phyloP scores from a whole-genome alignment of 2,797 vertebrate genomes.

The Eurystomus glaucurus region DNA sequence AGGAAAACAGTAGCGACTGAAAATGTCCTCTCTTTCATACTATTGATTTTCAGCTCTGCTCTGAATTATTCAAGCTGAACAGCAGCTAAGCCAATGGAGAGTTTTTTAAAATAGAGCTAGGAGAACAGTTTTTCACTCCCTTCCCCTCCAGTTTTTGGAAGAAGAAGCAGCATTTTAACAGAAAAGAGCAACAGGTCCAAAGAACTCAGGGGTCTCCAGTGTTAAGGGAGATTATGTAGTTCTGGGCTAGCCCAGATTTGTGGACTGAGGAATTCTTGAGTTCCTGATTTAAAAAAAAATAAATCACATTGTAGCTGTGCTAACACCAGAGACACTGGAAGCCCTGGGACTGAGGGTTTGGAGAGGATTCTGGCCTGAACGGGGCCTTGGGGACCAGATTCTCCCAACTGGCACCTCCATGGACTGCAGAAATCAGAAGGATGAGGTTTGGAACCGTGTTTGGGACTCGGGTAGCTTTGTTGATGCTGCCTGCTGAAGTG shows the following conservation, averaged over 20 bases:
- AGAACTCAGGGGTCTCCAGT: neutral
- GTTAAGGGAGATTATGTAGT: neutral
- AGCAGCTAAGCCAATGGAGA: neutral
- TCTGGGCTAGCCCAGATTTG: neutral
- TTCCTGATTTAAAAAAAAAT: neutral
- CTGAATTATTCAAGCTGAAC: neutral
- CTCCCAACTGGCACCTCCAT: neutral
- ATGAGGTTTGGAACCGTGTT: fast-evolving
- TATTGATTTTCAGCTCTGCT: neutral
- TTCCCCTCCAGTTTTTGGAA: neutral
- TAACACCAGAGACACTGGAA: neutral
- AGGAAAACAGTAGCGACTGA: neutral
- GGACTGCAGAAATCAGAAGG: neutral
- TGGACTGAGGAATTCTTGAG: neutral
- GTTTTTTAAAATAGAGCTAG: neutral
- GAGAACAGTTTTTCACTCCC: neutral
- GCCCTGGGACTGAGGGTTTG: neutral
- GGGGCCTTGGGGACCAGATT: fast-evolving
- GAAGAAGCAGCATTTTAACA: neutral
- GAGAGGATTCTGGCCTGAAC: neutral
- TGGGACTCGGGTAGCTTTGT: neutral
- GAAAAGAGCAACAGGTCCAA: neutral
- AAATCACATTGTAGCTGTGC: neutral
- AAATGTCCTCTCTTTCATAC: neutral
- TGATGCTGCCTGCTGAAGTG: neutral